Evolutionary conservation across 2,113 vertebrate genomes (phyloP).

Genomic region (Engystomops pustulosus): DNA sequence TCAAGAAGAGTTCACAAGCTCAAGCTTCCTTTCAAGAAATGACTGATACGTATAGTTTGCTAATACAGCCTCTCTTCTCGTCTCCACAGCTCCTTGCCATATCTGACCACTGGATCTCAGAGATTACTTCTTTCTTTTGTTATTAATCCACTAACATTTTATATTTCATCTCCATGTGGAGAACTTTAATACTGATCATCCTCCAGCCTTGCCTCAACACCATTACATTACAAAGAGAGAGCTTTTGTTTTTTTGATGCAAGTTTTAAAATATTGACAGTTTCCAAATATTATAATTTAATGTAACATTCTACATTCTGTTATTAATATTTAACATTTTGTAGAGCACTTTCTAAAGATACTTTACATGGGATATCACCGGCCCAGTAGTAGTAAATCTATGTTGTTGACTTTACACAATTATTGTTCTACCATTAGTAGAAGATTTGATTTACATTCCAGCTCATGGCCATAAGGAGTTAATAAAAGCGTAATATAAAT

Average conservation of each 20-base stretch:
- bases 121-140: conserved; percentile 12
- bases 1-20: conserved; percentile 99
- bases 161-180: not conserved
- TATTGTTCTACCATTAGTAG: not conserved
- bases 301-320: too few relatives aligned
- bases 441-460: not conserved
- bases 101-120: conserved; percentile 61
- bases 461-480: too few relatives aligned
- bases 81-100: conserved; percentile 72
- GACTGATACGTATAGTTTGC: conserved; percentile 88
- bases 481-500: not conserved
- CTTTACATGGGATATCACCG: not conserved
- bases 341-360: too few relatives aligned
- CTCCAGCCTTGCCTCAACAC: not conserved
- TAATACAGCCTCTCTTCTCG: conserved; percentile 78
- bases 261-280: not conserved
- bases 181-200: not conserved
- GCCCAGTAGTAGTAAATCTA: not conserved
- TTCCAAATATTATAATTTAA: too few relatives aligned
- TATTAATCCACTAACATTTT: conserved; percentile 24
- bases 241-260: not conserved
- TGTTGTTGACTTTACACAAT: not conserved
- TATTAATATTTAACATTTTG: not conserved
- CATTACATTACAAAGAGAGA: not conserved
- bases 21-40: conserved; percentile 86